These are phyloP conservation scores for Erpornis zantholeuca DNA, from an alignment of 2,113 vertebrate genomes.

Conservation along the genomic window DNA sequence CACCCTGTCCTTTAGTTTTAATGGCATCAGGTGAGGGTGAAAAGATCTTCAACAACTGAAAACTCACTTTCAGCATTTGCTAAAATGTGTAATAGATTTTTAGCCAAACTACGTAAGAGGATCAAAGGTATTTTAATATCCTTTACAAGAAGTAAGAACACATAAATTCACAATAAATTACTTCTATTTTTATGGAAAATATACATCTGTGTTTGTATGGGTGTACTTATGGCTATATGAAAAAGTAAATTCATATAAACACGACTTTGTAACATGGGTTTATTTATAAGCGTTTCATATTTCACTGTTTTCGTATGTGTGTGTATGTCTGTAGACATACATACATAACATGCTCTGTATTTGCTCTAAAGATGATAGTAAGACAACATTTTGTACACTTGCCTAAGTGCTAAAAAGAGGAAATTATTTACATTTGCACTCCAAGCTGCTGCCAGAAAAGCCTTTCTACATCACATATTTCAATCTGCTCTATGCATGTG, in stretches of 20 bases:
- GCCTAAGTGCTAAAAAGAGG: background rate
- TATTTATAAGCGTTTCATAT: background rate
- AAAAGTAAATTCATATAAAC: background rate
- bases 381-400: background rate
- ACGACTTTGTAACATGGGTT: background rate
- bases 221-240: background rate
- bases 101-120: background rate
- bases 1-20: background rate
- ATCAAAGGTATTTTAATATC: constrained; percentile 20
- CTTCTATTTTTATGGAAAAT: background rate
- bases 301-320: background rate
- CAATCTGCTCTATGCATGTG: background rate
- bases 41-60: constrained; percentile 5
- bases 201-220: background rate
- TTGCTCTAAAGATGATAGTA: background rate
- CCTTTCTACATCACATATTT: constrained; percentile 23
- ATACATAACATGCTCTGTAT: background rate
- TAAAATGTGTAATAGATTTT: background rate
- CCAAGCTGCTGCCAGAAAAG: background rate
- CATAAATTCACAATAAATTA: background rate
- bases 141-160: background rate
- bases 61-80: background rate
- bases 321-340: background rate
- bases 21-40: constrained; percentile 4
- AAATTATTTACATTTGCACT: constrained; percentile 16